Percentiles rank a stretch among this genome's conserved stretches.
Evolutionary conservation across 2,113 vertebrate genomes (phyloP).

Genomic region (Myiopsitta monachus): DNA sequence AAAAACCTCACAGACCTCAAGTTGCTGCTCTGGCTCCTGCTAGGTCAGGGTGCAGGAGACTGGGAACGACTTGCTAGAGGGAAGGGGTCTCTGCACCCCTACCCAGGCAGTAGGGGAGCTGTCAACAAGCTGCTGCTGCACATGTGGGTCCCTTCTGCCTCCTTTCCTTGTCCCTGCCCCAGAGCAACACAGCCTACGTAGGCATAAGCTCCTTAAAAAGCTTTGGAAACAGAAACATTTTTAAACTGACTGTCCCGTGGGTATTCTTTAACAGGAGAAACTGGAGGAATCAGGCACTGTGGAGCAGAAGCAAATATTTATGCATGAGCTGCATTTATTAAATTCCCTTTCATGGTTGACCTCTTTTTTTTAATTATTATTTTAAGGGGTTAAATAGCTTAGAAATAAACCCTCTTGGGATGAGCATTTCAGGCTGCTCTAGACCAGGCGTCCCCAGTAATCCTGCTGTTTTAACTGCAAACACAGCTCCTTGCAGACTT

Average conservation of each 20-base stretch:
- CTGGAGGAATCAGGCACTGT: not conserved
- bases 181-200: not conserved
- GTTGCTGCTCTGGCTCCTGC: not conserved
- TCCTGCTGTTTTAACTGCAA: not conserved
- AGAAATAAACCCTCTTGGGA: not conserved
- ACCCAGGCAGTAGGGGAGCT: not conserved
- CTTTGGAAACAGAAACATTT: not conserved
- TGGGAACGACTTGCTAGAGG: not conserved
- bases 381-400: conserved; percentile 16
- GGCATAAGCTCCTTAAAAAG: not conserved
- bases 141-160: not conserved
- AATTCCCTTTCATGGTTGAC: conserved; percentile 25
- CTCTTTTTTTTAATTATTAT: not conserved
- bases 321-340: conserved; percentile 9
- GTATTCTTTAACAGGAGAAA: not conserved
- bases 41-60: not conserved
- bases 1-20: not conserved
- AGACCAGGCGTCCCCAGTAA: not conserved
- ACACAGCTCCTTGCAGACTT: not conserved
- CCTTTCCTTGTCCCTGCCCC: not conserved
- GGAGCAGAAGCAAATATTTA: conserved; percentile 51
- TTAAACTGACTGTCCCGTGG: not conserved
- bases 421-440: not conserved
- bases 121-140: not conserved
- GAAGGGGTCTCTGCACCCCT: not conserved